Base-by-base conservation (phyloP, 2,888 invertebrate genomes). In the Nemotelus nigrinus region DNA sequence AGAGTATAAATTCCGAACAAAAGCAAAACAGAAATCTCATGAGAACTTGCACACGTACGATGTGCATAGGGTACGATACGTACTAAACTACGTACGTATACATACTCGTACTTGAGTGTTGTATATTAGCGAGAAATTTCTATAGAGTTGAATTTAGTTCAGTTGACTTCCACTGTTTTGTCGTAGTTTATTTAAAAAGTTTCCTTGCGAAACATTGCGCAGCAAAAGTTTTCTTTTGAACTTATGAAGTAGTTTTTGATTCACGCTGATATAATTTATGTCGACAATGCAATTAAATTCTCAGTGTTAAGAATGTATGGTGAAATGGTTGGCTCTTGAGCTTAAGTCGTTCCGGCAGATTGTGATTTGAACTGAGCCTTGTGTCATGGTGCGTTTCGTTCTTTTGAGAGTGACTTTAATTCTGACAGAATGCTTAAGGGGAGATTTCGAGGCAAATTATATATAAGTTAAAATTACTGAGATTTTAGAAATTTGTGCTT, bases 121-220 rank as follows among this genome's bases (percentile, higher is more conserved):
- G 47, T 45, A 53, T 70, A 41, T 67, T 68, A 50, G 68, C n/a
- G 68, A 47, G 63, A 53, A 68, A 68, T 53, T 70, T 70, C 70
- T 70, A 53, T 70, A 8, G 55, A 53, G 70, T 70, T 70, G 47
- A 70, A 70, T 70, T 70, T 70, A 70, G 43, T 70, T 70, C 43
- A 53, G 47, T 70, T 70, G 4, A 41, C 43, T 55, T 53, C 41
- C 55, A 41, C 43, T 70, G 48, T 67, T 55, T 70, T 70, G 25
- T 47, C 53, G 43, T 47, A 70, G 70, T 70, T 70, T 53, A 70
- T 53, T 70, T 70, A 43, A 48, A 68, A 53, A 55, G 65, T 70
- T 70, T 70, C 8, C 10, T 3, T 7, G 70, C 55, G 70, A 50
- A 53, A 70, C 53, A 70, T 70, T 25, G 53, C 53, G 55, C 41